Evolutionary conservation across 2,113 vertebrate genomes (phyloP), one percentile per base, ranked within the genome.

Genomic region (Erythrocercus mccallii): DNA sequence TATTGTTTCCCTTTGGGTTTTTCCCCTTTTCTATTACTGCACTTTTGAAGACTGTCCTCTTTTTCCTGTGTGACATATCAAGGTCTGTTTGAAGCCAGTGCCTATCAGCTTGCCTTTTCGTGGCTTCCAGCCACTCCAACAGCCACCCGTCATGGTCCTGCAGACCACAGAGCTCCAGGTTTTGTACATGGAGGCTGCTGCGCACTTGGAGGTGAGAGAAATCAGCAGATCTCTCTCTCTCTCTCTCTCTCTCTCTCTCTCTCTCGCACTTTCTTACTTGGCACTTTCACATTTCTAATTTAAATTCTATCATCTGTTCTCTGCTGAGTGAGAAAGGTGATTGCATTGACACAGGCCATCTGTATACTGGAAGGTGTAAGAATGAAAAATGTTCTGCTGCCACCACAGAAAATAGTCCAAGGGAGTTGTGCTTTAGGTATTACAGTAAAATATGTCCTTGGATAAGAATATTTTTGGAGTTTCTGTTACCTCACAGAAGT

Each of bases 301-400:
- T 94, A 85, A 95, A 62, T 95, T 79, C 58, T 38, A 57, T 81
- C 93, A 94, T 94, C 84, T 95, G 95, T 91, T 94, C 79, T 74
- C 66, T 81, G 66, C 48, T 82, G 81, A 86, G 84, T 9, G 35
- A 72, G 61, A 85, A 87, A 95, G 81, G 91, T 87, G 70, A 89
- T 38, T 61, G 81, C 70, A 68, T 56, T 88, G 86, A 88, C 86
- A 87, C 20, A 30, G 62, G 35, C 91, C 91, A 95, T 92, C 83
- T 92, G 83, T 61, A 61, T 48, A 57, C 54, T 91, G 53, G 7
- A 87, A 80, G 40, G 70, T 56, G 40, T 50, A 93, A 94, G 58
- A 83, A 78, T 56, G 74, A 81, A 91, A 92, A 56, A 74, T 71
- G 28, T 64, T 78, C 35, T 86, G 71, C 69, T 94, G 61, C 40